A percentile compares a stretch with the other conserved stretches of the same genome.
phyloP scores from a whole-genome alignment of 2,888 invertebrate species.

The Zhengitettix transpicula region DNA sequence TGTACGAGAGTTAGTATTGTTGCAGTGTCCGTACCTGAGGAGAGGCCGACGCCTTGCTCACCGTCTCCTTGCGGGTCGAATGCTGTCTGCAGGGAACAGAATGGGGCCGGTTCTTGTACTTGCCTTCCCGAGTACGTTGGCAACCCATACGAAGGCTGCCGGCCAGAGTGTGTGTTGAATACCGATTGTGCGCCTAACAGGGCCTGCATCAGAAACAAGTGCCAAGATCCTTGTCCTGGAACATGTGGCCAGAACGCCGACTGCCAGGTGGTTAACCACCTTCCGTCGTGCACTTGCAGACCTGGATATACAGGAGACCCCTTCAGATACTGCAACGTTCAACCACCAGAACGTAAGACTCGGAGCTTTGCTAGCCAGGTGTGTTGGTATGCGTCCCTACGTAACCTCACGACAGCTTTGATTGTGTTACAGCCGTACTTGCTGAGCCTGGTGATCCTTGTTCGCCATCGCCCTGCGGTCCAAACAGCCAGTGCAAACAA shows the following conservation, averaged over 20 bases:
- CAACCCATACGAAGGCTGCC: constrained; percentile 17
- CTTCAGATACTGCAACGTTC: constrained; percentile 39
- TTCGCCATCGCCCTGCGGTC: constrained; percentile 19
- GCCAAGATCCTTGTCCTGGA: constrained; percentile 51
- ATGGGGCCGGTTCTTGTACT: constrained; percentile 33
- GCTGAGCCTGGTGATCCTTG: constrained; percentile 17
- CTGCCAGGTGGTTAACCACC: constrained; percentile 54
- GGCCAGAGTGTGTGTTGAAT: constrained; percentile 55
- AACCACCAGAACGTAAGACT: constrained; percentile 23
- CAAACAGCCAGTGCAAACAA: constrained; percentile 21
- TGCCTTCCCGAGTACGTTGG: constrained; percentile 33
- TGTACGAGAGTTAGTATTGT: neutral
- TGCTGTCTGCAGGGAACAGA: constrained; percentile 31
- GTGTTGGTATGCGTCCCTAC: neutral
- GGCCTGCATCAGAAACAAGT: constrained; percentile 51
- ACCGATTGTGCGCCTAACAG: constrained; percentile 48
- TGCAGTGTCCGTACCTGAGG: constrained; percentile 5
- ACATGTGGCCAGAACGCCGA: constrained; percentile 55
- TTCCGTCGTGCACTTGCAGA: constrained; percentile 53
- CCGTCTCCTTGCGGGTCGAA: constrained; percentile 19
- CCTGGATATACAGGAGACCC: constrained; percentile 63
- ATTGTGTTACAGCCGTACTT: constrained; percentile 15
- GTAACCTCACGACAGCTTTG: neutral
- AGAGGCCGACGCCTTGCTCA: constrained; percentile 10
- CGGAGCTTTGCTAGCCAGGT: neutral